A percentile compares a stretch with the other conserved stretches of the same genome.
Evolutionary conservation across 2,797 vertebrate genomes (phyloP).

Genomic region (Steatocranus sp.): DNA sequence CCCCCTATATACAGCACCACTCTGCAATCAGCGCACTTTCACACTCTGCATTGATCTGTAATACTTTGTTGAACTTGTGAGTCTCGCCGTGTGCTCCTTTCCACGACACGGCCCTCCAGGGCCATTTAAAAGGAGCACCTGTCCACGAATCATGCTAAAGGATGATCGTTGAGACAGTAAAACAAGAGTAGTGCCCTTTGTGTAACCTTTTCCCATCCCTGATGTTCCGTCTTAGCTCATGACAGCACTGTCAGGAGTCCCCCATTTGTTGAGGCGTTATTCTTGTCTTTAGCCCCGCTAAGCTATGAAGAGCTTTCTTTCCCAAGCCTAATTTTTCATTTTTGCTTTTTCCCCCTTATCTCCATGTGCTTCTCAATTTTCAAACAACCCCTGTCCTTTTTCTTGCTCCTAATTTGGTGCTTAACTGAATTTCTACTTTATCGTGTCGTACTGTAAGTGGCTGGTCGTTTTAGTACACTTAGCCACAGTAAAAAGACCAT

Average conservation of each 20-base stretch:
- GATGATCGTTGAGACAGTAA: conserved; percentile 60
- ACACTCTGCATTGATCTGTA: conserved; percentile 12
- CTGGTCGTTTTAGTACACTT: conserved; percentile 2
- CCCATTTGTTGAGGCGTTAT: conserved; percentile 17
- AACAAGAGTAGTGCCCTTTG: conserved; percentile 55
- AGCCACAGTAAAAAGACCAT: conserved; percentile 11
- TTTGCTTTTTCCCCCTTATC: background rate
- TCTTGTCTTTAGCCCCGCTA: background rate
- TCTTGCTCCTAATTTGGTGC: background rate
- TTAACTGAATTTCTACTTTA: conserved; percentile 1
- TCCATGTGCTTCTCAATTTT: background rate
- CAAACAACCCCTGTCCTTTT: background rate
- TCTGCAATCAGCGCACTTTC: conserved; percentile 22
- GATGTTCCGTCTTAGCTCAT: background rate
- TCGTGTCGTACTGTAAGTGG: background rate
- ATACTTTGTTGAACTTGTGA: conserved; percentile 33
- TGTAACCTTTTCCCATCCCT: conserved; percentile 46
- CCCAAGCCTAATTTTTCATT: background rate
- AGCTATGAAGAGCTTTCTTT: background rate
- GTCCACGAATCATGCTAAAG: conserved; percentile 41
- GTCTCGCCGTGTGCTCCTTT: conserved; percentile 10
- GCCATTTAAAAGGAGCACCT: conserved; percentile 37
- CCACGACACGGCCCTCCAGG: conserved; percentile 32
- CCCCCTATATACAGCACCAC: background rate
- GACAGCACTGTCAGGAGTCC: conserved; percentile 40